Evolutionary conservation across 2,113 vertebrate species (phyloP), one percentile per base, ranked within the genome.

Genomic region (Bufo bufo): DNA sequence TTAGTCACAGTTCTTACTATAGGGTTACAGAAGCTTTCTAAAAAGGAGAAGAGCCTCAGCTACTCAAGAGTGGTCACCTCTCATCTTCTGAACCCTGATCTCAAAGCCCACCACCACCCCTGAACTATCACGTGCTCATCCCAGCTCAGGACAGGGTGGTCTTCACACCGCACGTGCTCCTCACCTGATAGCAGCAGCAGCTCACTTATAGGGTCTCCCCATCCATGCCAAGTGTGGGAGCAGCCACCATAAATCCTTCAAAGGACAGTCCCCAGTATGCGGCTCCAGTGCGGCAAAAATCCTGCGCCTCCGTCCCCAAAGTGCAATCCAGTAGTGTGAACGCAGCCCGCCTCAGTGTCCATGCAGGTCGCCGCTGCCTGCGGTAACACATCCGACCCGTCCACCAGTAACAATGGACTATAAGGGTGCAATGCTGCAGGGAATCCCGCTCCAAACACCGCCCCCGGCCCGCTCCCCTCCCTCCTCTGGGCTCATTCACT

Each of bases 361-460:
- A 47, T 75, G 2, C 17, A 49, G 8, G 12, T 69, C 65, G 9
- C n/a, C 12, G n/a, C 65, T 33, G 3, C 45, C 33, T 74, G 43
- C 1, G 85, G 77, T 87, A 52, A 61, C 86, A 75, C 54, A 14
- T 43, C 2, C 77, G 50, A 14, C 19, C 58, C 54, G 71, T 77
- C 77, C 71, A 81, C 14, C 47, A 77, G 8, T 63, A 88, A 88
- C 87, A 88, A 88, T 88, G 87, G 86, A 54, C 87, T 88, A 88
- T 84, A 84, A 77, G 81, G 87, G 87, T 77, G 86, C 86, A 88
- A 88, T 83, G 86, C 86, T 88, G 52, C 80, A 88, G 87, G 87
- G 87, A 88, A 88, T 88, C 87, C 87, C 87, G 84, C 71, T 54
- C 56, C 72, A 45, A 77, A 77, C 87, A 77, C 86, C 87, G 87